A percentile compares a stretch with the other conserved stretches of the same genome.
phyloP scores from a whole-genome alignment of 2,888 invertebrate genomes.

The Hypercompe scribonia region DNA sequence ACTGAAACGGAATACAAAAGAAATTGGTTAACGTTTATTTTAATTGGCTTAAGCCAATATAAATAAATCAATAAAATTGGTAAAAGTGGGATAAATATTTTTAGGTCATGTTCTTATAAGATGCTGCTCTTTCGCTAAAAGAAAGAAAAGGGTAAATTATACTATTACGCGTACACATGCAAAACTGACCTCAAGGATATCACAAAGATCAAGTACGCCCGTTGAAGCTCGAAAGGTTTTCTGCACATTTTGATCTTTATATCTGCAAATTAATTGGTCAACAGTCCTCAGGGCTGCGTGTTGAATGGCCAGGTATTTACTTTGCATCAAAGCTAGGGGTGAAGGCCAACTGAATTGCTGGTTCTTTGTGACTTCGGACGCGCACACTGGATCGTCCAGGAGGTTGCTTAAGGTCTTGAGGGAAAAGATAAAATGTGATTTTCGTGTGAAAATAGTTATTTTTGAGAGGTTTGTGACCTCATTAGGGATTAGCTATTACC shows the following conservation, averaged over 20 bases:
- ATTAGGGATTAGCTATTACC: no score
- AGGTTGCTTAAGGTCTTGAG: slow-evolving; percentile 79
- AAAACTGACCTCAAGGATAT: slow-evolving; percentile 81
- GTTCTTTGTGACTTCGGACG: slow-evolving; percentile 78
- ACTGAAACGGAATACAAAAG: slow-evolving; percentile 54
- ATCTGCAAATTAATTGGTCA: slow-evolving; percentile 78
- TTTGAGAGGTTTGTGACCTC: no score
- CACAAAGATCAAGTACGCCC: slow-evolving; percentile 80
- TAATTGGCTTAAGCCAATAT: no score
- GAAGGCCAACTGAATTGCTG: slow-evolving; percentile 82
- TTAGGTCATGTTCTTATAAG: no score
- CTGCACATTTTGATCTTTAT: slow-evolving; percentile 80
- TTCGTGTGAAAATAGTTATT: no score
- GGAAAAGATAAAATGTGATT: not conserved
- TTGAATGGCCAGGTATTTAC: slow-evolving; percentile 83
- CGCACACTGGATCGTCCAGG: slow-evolving; percentile 81
- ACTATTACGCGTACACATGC: no score
- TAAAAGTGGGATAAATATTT: no score
- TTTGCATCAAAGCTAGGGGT: slow-evolving; percentile 78
- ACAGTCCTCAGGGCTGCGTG: slow-evolving; percentile 79
- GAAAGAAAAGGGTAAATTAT: no score
- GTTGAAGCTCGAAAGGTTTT: slow-evolving; percentile 81
- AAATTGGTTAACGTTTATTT: no score
- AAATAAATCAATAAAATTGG: no score
- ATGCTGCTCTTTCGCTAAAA: no score